Conservation (phyloP, 1,140 invertebrate genomes). For the Ceratina australensis region DNA sequence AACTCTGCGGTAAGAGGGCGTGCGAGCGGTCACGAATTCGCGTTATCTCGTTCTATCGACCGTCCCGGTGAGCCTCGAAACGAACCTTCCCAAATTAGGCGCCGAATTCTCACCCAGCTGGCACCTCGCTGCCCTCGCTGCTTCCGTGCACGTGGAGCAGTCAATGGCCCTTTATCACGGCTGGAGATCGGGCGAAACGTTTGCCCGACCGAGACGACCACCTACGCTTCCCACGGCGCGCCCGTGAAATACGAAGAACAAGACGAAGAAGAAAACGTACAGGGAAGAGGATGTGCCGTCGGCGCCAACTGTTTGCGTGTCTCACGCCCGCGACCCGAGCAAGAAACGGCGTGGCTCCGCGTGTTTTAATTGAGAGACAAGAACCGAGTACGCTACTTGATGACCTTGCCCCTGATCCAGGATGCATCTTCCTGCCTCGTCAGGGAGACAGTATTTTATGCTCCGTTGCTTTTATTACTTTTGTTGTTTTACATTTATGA, state of each 20-base stretch:
- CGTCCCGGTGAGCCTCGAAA: slow-evolving; percentile 21
- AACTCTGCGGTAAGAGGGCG: slow-evolving; percentile 41
- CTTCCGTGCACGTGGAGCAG: slow-evolving; percentile 56
- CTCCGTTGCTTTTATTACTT: too few relatives aligned
- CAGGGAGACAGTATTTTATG: too few relatives aligned
- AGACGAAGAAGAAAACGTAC: too few relatives aligned
- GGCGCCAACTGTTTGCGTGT: not conserved
- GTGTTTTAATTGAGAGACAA: not conserved
- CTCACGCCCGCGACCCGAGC: not conserved
- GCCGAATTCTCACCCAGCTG: slow-evolving; percentile 56
- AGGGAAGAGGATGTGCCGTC: not conserved
- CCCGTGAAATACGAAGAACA: not conserved
- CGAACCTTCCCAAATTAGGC: slow-evolving; percentile 59
- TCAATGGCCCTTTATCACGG: slow-evolving; percentile 57
- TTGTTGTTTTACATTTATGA: too few relatives aligned
- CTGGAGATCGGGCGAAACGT: slow-evolving; percentile 44
- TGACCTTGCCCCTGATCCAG: not conserved
- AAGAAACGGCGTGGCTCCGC: not conserved
- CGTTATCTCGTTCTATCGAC: slow-evolving; percentile 57
- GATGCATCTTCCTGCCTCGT: not conserved
- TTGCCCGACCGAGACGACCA: slow-evolving; percentile 36
- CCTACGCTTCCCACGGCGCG: slow-evolving; percentile 55
- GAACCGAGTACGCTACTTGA: not conserved
- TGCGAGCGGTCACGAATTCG: slow-evolving; percentile 20
- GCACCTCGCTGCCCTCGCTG: slow-evolving; percentile 41